Evolutionary conservation across 1,140 invertebrate species (phyloP).

Genomic region (Rhagoletis pomonella): DNA sequence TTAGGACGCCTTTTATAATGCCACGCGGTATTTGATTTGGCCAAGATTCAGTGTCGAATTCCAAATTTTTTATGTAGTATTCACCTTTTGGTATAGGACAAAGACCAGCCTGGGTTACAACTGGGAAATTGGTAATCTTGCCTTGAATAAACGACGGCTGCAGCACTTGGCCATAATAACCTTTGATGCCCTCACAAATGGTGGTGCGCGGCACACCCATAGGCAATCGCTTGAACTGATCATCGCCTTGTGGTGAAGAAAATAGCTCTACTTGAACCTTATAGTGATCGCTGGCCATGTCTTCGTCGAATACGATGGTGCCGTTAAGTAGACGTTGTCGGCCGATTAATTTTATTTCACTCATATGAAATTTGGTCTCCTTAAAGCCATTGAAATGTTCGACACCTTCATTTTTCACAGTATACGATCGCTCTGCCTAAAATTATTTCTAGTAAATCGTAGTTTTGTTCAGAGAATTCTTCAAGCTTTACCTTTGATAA

Average conservation of each 20-base stretch:
- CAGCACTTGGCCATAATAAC: constrained; percentile 69
- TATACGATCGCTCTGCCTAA: constrained; percentile 66
- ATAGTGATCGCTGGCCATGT: constrained; percentile 65
- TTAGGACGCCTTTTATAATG: constrained; percentile 60
- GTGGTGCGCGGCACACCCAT: constrained; percentile 67
- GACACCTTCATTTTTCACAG: constrained; percentile 65
- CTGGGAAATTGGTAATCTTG: constrained; percentile 66
- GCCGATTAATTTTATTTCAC: constrained; percentile 61
- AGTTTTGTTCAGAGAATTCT: neutral
- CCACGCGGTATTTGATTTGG: constrained; percentile 68
- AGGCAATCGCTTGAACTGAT: constrained; percentile 66
- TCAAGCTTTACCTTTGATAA: neutral
- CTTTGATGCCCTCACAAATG: constrained; percentile 70
- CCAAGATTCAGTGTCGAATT: constrained; percentile 67
- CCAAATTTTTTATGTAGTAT: constrained; percentile 64
- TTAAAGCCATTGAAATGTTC: constrained; percentile 66
- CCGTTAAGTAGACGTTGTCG: constrained; percentile 66
- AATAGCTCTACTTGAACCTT: constrained; percentile 67
- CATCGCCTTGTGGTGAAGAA: constrained; percentile 67
- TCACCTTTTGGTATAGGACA: constrained; percentile 68
- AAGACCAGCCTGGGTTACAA: constrained; percentile 63
- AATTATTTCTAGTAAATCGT: neutral
- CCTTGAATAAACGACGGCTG: constrained; percentile 64
- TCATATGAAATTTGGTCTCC: constrained; percentile 63
- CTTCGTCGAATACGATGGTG: constrained; percentile 62